Conservation (phyloP, 2,888 invertebrate genomes). For the Lypha dubia region DNA sequence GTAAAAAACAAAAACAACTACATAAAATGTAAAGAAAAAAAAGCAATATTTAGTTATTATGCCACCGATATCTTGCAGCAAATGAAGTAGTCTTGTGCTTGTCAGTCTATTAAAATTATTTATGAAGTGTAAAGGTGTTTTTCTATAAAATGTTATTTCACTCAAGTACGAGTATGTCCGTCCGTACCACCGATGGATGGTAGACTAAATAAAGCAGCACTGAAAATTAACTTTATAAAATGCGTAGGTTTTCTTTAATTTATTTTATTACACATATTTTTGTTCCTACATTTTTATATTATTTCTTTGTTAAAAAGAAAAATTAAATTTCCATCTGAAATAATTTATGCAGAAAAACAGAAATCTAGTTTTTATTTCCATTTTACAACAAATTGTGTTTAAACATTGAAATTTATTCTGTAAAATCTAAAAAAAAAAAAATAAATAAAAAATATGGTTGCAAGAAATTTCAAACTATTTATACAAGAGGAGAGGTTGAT, state of each 20-base stretch:
- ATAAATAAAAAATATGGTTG: constrained; percentile 9
- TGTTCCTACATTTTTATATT: constrained; percentile 13
- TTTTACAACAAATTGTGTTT: constrained; percentile 33
- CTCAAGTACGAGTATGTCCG: constrained; percentile 30
- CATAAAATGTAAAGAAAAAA: not conserved
- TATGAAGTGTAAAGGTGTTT: constrained; percentile 64
- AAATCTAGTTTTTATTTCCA: constrained; percentile 26
- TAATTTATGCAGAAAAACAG: constrained; percentile 32
- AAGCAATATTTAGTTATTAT: constrained; percentile 37
- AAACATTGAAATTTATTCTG: constrained; percentile 50
- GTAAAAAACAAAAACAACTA: not conserved
- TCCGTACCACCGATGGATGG: not conserved
- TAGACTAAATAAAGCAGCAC: not conserved
- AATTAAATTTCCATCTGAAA: constrained; percentile 38
- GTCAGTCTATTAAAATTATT: constrained; percentile 61
- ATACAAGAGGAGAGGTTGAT: not conserved
- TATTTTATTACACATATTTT: not conserved
- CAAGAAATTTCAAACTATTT: constrained; percentile 18
- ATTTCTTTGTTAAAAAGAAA: constrained; percentile 37
- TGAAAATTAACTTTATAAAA: constrained; percentile 9
- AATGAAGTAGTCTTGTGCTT: constrained; percentile 35
- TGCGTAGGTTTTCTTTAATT: constrained; percentile 63
- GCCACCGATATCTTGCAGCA: constrained; percentile 27
- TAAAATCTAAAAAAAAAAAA: not conserved
- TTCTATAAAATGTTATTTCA: constrained; percentile 20